Conservation (phyloP, 2,797 vertebrate species). For the Channallabes apus region DNA sequence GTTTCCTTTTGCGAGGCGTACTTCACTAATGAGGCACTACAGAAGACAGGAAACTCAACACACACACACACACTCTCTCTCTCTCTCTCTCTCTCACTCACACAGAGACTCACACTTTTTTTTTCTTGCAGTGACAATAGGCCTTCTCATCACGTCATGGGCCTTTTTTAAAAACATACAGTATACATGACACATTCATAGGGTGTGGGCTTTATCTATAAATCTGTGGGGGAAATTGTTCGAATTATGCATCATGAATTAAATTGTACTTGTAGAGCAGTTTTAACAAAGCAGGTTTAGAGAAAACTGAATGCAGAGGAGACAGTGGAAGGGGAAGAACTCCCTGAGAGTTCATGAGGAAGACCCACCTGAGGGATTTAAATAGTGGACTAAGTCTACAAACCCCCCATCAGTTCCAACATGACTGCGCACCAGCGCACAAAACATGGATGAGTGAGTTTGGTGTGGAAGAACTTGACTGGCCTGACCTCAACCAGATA, state of each 20-base stretch:
- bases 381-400: background rate
- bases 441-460: too few species aligned
- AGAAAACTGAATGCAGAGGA: background rate
- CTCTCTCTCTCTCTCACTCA: background rate
- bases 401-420: too few species aligned
- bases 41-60: constrained; percentile 66
- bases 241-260: background rate
- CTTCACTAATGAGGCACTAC: constrained; percentile 23
- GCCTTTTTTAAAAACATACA: background rate
- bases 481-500: too few species aligned
- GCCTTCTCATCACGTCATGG: background rate
- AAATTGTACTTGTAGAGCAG: background rate
- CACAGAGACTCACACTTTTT: constrained; percentile 3
- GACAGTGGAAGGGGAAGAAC: background rate
- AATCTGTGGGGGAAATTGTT: background rate
- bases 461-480: too few species aligned
- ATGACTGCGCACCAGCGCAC: too few species aligned
- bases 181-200: too few species aligned
- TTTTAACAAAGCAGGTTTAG: background rate
- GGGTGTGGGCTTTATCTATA: background rate
- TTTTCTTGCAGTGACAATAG: constrained; percentile 9
- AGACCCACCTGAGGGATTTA: background rate
- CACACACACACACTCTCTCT: too few species aligned
- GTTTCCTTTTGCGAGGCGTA: constrained; percentile 60
- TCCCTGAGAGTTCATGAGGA: background rate